phyloP scores from a whole-genome alignment of 2,797 vertebrate genomes.

The Todus mexicanus region DNA sequence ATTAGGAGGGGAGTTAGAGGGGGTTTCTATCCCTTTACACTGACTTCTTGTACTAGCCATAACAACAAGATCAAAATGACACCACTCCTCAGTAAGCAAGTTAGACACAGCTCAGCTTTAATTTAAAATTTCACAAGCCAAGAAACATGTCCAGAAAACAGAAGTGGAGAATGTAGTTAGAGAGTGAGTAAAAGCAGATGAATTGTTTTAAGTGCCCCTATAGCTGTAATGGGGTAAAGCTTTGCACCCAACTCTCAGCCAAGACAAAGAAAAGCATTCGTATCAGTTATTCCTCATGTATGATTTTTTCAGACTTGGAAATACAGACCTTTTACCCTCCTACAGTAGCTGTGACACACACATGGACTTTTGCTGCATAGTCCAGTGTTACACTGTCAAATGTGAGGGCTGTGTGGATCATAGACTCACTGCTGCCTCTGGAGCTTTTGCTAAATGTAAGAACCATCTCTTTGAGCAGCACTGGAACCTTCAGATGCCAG shows the following conservation, averaged over 20 bases:
- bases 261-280: background rate
- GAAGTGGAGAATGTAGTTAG: background rate
- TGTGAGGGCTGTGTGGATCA: fast-evolving
- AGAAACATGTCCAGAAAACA: background rate
- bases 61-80: background rate
- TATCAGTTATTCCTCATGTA: background rate
- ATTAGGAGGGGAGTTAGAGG: background rate
- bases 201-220: background rate
- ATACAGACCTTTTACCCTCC: background rate
- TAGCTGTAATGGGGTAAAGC: background rate
- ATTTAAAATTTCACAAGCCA: background rate
- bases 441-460: background rate
- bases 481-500: background rate
- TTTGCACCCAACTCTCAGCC: background rate
- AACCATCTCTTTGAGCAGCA: background rate
- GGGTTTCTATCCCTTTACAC: background rate
- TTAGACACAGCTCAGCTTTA: background rate
- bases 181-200: background rate
- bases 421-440: background rate
- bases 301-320: background rate
- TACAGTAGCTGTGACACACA: background rate
- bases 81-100: background rate
- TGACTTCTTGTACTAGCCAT: background rate
- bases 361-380: background rate
- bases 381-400: background rate